Evolutionary conservation across 2,797 vertebrate genomes (phyloP).

Genomic region (Gymnopithys bicolor): DNA sequence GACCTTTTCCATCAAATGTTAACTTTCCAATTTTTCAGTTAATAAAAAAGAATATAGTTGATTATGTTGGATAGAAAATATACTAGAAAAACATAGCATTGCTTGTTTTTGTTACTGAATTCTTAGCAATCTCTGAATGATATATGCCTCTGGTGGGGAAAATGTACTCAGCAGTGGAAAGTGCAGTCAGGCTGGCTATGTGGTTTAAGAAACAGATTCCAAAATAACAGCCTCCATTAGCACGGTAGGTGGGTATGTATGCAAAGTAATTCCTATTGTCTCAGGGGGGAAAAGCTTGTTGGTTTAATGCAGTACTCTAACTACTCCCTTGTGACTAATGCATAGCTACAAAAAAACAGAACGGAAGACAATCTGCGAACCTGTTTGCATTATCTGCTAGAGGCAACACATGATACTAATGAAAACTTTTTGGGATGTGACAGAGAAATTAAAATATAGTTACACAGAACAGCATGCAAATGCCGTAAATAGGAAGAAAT

Average conservation of each 20-base stretch:
- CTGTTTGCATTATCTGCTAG: background rate
- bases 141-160: slow-evolving; percentile 30
- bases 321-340: slow-evolving; percentile 14
- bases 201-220: slow-evolving; percentile 47
- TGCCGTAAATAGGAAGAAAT: background rate
- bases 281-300: slow-evolving; percentile 6
- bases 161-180: slow-evolving; percentile 27
- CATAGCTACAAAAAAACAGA: background rate
- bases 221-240: slow-evolving; percentile 47
- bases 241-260: slow-evolving; percentile 30
- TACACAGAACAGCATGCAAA: background rate
- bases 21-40: slow-evolving; percentile 59
- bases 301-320: background rate
- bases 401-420: background rate
- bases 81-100: slow-evolving; percentile 13
- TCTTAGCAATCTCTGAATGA: slow-evolving; percentile 52
- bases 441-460: background rate
- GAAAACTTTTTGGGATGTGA: background rate
- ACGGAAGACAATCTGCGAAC: background rate
- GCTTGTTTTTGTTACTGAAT: slow-evolving; percentile 51
- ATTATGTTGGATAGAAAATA: slow-evolving; percentile 56
- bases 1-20: slow-evolving; percentile 46
- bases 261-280: slow-evolving; percentile 43
- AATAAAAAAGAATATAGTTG: slow-evolving; percentile 61
- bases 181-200: slow-evolving; percentile 13